These are phyloP conservation scores for Oostethus manadensis DNA, from an alignment of 2,113 vertebrate species.

Conservation along the genomic window DNA sequence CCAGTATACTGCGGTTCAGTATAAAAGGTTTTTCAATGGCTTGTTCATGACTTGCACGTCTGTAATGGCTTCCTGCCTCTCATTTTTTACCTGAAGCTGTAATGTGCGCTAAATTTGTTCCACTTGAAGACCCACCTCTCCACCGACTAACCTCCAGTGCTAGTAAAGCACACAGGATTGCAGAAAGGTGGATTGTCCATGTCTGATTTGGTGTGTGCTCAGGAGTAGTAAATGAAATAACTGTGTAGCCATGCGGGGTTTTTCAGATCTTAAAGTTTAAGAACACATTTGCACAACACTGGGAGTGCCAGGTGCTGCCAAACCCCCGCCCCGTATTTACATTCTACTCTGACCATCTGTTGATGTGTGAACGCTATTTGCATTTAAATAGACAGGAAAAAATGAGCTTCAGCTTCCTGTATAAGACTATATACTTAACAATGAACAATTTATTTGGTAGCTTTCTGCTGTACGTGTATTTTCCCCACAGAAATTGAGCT, in stretches of 20 bases:
- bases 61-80: too few relatives aligned
- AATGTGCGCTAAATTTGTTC: slow-evolving; percentile 37
- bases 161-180: slow-evolving; percentile 13
- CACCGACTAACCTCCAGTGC: background rate
- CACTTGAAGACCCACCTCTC: slow-evolving; percentile 24
- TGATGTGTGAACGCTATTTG: slow-evolving; percentile 22
- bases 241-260: slow-evolving; percentile 38
- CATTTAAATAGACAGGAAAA: slow-evolving; percentile 30
- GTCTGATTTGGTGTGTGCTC: slow-evolving; percentile 51
- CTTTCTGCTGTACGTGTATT: too few relatives aligned
- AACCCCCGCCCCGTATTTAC: background rate
- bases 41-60: too few relatives aligned
- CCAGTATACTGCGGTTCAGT: too few relatives aligned
- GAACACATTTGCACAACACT: slow-evolving; percentile 3
- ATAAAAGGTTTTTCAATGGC: too few relatives aligned
- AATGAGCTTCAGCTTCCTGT: background rate
- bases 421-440: too few relatives aligned
- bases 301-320: background rate
- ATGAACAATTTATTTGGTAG: too few relatives aligned
- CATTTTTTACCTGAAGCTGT: background rate
- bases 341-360: slow-evolving; percentile 36
- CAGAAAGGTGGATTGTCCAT: slow-evolving; percentile 31
- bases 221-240: slow-evolving; percentile 59
- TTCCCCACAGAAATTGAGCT: too few relatives aligned
- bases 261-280: slow-evolving; percentile 22